Base-by-base conservation (phyloP, 2,113 vertebrate species). In the Mastomys natalensis region DNA sequence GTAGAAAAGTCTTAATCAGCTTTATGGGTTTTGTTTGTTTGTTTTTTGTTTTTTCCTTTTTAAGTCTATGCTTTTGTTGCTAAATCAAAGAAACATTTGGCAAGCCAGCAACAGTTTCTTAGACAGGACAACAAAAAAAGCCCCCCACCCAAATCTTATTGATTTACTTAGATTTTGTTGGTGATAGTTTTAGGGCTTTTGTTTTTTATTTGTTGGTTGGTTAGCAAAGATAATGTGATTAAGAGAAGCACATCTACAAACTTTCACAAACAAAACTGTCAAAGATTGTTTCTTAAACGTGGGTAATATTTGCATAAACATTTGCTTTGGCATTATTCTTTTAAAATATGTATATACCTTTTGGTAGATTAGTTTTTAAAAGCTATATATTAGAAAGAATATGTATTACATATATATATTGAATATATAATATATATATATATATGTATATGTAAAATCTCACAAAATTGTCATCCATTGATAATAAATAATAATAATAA, bases 381-480 rank as follows among this genome's bases (percentile, higher is more conserved):
- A 60, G 29, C 37, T 37, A 37, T 5, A 51, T 55, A 48, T 48
- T 29, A 87, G 34, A 58, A 94, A 94, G n/a, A 68, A 87, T 86
- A 81, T 66, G n/a, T n/a, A n/a, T n/a, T n/a, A n/a, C n/a, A 62
- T 26, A 62, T 24, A 60, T 62, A 62, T 24, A 24, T 2, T 24
- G 9, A 66, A 66, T 66, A 31, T 66, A 66, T 31, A 66, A 66
- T 31, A 66, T 9, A 62, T 64, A 11, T 31, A 13, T 13, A 13
- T 66, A 13, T 29, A 45, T 58, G 43, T 73, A 24, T 78, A 16
- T 51, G 51, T 51, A 51, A 11, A 51, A 51, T 51, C 51, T 62
- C 51, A 87, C 90, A 89, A 95, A 77, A 90, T 43, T 94, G 48
- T 90, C 5, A 70, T 31, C 37, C 7, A 89, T 92, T 77, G 4